phyloP scores from a whole-genome alignment of 1,140 invertebrate genomes.

The Drosophila navojoa region DNA sequence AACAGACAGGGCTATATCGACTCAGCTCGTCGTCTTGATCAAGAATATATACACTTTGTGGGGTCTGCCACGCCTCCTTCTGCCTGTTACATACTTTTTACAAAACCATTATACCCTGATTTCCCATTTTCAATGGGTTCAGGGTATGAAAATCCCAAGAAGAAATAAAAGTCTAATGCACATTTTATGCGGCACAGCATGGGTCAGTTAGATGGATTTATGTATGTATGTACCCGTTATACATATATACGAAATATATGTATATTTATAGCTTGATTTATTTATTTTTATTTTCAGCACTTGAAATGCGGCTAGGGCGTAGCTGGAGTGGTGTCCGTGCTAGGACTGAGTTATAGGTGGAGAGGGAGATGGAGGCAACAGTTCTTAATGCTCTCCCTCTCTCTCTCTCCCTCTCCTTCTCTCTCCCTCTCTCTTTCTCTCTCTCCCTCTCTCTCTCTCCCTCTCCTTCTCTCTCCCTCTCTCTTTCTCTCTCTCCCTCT shows the following conservation, averaged over 20 bases:
- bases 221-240: neutral
- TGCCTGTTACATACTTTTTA: too few relatives aligned
- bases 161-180: constrained; percentile 58
- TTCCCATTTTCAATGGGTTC: too few relatives aligned
- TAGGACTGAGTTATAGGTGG: neutral
- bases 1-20: too few relatives aligned
- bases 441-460: neutral
- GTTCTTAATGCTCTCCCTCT: neutral
- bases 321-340: constrained; percentile 29
- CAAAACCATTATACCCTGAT: too few relatives aligned
- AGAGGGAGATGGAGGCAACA: neutral
- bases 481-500: neutral
- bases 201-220: constrained; percentile 26
- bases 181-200: constrained; percentile 61
- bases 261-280: constrained; percentile 76
- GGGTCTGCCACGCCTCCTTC: too few relatives aligned
- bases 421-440: neutral
- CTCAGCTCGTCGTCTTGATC: too few relatives aligned
- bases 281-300: constrained; percentile 42
- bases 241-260: constrained; percentile 1
- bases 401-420: neutral
- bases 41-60: too few relatives aligned
- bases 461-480: neutral
- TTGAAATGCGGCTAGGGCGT: constrained; percentile 26
- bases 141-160: constrained; percentile 31